Conservation (phyloP, 1,140 invertebrate genomes). For the Heliconius nattereri region DNA sequence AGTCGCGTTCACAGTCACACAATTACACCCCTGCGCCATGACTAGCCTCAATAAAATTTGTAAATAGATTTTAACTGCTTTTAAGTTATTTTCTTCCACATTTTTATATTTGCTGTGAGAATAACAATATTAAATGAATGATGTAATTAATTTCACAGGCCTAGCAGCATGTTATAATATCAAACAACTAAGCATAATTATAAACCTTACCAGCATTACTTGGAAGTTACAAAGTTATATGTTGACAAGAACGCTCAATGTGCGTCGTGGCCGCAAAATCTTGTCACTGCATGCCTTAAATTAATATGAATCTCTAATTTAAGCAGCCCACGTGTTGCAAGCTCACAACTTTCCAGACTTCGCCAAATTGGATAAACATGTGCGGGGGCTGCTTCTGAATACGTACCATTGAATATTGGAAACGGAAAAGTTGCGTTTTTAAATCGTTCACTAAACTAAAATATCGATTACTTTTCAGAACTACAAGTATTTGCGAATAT, state of each 20-base stretch:
- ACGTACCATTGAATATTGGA: constrained; percentile 45
- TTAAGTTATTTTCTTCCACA: too few relatives aligned
- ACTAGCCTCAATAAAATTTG: too few relatives aligned
- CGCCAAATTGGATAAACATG: constrained; percentile 80
- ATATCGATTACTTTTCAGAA: neutral
- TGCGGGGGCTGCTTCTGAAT: constrained; percentile 49
- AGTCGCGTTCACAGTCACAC: too few relatives aligned
- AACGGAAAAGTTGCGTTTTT: constrained; percentile 18
- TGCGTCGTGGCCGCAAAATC: constrained; percentile 50
- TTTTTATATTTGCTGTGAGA: too few relatives aligned
- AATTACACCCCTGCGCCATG: too few relatives aligned
- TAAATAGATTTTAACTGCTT: too few relatives aligned
- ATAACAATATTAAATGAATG: neutral
- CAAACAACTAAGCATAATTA: neutral
- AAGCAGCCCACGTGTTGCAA: constrained; percentile 74
- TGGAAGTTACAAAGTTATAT: constrained; percentile 21
- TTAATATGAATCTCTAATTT: constrained; percentile 80
- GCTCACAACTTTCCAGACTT: constrained; percentile 78
- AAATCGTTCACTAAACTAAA: constrained; percentile 10
- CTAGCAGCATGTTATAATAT: neutral
- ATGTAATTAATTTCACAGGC: neutral
- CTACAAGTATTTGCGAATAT: neutral
- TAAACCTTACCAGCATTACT: neutral
- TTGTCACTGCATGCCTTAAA: constrained; percentile 66
- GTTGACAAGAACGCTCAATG: constrained; percentile 45